phyloP scores from a whole-genome alignment of 2,888 invertebrate species.

The Patella ulyssiponensis region DNA sequence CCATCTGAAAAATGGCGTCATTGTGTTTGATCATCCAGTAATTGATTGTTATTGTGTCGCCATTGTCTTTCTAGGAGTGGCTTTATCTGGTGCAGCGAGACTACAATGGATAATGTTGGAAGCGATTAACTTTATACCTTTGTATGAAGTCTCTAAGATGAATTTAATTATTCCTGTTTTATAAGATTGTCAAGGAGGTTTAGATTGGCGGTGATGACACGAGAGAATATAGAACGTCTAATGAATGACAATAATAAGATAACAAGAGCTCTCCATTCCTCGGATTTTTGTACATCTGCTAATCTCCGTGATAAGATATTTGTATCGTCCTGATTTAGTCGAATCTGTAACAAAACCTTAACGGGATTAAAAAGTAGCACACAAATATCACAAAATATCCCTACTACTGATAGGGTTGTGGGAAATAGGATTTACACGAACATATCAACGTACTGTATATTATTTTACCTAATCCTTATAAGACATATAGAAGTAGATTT shows the following conservation, averaged over 20 bases:
- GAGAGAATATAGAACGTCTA: neutral
- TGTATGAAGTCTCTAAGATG: slow-evolving; percentile 11
- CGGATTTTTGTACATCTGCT: neutral
- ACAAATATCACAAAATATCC: no score
- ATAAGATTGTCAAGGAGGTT: neutral
- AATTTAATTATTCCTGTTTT: neutral
- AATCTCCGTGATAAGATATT: no score
- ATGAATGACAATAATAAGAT: slow-evolving; percentile 7
- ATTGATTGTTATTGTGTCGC: slow-evolving; percentile 8
- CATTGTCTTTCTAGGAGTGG: neutral
- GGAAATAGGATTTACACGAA: no score
- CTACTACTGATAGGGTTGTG: no score
- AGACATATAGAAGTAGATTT: no score
- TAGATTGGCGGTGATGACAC: slow-evolving; percentile 2
- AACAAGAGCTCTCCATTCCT: neutral
- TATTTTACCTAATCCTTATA: no score
- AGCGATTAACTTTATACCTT: slow-evolving; percentile 8
- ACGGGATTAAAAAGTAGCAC: no score
- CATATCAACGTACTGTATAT: no score
- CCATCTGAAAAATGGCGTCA: slow-evolving; percentile 7
- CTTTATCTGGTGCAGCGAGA: neutral
- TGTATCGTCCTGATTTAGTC: no score
- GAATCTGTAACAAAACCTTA: no score
- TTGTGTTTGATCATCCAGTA: slow-evolving; percentile 9
- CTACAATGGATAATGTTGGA: slow-evolving; percentile 4